Evolutionary conservation across 2,113 vertebrate genomes (phyloP).

Genomic region (Tenrec ecaudatus): DNA sequence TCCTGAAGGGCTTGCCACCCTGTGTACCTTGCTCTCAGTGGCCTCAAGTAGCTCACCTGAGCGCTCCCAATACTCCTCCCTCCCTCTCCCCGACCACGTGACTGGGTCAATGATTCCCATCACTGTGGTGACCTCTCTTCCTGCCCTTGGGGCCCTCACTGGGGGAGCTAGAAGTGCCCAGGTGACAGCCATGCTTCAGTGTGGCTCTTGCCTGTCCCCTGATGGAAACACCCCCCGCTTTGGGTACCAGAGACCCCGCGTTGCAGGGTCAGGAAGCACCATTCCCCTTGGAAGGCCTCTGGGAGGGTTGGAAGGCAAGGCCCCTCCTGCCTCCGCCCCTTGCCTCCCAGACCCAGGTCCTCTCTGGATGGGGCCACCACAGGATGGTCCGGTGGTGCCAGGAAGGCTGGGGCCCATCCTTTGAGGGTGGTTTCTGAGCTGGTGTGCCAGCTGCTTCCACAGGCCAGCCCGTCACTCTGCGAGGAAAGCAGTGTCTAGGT

Average conservation of each 20-base stretch:
- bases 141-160: too few relatives aligned
- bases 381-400: too few relatives aligned
- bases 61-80: too few relatives aligned
- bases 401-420: too few relatives aligned
- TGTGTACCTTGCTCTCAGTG: not conserved
- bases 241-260: not conserved
- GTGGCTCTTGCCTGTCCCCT: not conserved
- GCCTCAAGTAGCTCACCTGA: too few relatives aligned
- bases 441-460: not conserved
- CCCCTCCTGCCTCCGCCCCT: too few relatives aligned
- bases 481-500: not conserved
- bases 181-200: not conserved
- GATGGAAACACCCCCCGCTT: not conserved
- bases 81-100: not conserved
- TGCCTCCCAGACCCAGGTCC: too few relatives aligned
- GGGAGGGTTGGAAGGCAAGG: too few relatives aligned
- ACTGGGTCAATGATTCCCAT: not conserved
- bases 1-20: not conserved
- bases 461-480: not conserved
- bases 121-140: too few relatives aligned
- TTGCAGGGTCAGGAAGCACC: too few relatives aligned
- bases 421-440: not conserved
- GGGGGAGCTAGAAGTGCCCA: not conserved
- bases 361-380: too few relatives aligned
- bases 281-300: too few relatives aligned